Evolutionary conservation across 2,888 invertebrate species (phyloP).

Genomic region (Sinotaia quadrata): DNA sequence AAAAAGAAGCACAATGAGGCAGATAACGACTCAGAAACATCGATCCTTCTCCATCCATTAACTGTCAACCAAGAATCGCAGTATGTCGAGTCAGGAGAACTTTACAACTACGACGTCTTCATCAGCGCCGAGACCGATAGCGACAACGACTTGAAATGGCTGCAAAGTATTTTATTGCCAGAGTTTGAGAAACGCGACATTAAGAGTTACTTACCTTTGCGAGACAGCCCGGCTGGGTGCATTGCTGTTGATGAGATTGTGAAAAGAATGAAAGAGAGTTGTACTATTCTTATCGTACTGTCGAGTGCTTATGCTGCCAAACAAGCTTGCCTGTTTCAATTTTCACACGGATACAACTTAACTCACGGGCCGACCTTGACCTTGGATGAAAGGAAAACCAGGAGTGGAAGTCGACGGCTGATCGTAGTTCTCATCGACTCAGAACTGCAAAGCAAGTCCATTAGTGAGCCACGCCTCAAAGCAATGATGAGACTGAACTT

Average conservation of each 20-base stretch:
- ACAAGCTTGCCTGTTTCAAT: slow-evolving; percentile 16
- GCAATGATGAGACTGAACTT: slow-evolving; percentile 18
- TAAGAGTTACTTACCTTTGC: background rate
- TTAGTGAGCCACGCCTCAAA: slow-evolving; percentile 2
- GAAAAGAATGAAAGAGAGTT: slow-evolving; percentile 9
- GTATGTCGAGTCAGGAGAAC: too few relatives aligned
- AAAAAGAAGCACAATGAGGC: too few relatives aligned
- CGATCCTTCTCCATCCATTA: too few relatives aligned
- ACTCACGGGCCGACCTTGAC: background rate
- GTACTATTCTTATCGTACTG: slow-evolving; percentile 5
- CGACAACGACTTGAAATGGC: slow-evolving; percentile 9
- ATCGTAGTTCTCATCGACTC: background rate
- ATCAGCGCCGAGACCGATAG: slow-evolving; percentile 13
- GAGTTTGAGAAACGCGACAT: background rate
- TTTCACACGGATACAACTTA: slow-evolving; percentile 12
- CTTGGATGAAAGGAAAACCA: background rate
- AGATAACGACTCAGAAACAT: too few relatives aligned
- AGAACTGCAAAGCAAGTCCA: background rate
- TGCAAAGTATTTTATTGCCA: background rate
- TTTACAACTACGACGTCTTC: slow-evolving; percentile 2
- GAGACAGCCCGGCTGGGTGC: slow-evolving; percentile 3
- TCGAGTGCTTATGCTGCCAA: slow-evolving; percentile 2
- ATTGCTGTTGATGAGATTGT: slow-evolving; percentile 15
- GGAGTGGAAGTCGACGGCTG: background rate
- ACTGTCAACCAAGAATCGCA: too few relatives aligned